Conservation (phyloP, 2,888 invertebrate species). For the Lypha dubia region DNA sequence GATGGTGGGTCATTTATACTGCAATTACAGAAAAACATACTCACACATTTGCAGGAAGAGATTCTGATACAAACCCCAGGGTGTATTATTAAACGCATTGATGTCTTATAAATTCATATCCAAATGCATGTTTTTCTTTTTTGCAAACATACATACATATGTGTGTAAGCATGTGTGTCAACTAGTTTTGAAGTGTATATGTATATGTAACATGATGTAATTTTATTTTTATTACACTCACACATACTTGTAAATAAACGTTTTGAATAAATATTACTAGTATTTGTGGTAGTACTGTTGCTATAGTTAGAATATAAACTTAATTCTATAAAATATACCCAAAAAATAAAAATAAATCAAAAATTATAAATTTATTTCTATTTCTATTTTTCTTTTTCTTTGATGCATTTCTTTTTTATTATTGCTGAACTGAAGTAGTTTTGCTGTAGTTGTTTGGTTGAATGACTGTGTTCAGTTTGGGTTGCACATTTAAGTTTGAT, state of each 20-base stretch:
- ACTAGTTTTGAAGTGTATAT: neutral
- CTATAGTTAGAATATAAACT: conserved; percentile 23
- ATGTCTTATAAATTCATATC: neutral
- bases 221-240: conserved; percentile 37
- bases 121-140: neutral
- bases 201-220: conserved; percentile 25
- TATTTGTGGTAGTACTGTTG: neutral
- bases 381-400: conserved; percentile 10
- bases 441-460: conserved; percentile 49
- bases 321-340: conserved; percentile 71
- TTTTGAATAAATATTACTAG: conserved; percentile 21
- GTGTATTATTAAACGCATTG: conserved; percentile 37
- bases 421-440: conserved; percentile 5
- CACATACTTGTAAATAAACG: neutral
- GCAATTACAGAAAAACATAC: conserved; percentile 25
- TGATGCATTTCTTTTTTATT: conserved; percentile 22
- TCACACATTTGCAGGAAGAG: neutral
- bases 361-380: conserved; percentile 66
- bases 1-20: conserved; percentile 54
- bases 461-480: conserved; percentile 49
- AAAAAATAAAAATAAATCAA: conserved; percentile 70
- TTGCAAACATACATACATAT: neutral
- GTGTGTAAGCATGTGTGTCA: neutral
- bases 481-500: conserved; percentile 29
- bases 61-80: conserved; percentile 5